Evolutionary conservation across 2,113 vertebrate genomes (phyloP), one percentile per base, ranked within the genome.

Genomic region (Zosterops japonicus): DNA sequence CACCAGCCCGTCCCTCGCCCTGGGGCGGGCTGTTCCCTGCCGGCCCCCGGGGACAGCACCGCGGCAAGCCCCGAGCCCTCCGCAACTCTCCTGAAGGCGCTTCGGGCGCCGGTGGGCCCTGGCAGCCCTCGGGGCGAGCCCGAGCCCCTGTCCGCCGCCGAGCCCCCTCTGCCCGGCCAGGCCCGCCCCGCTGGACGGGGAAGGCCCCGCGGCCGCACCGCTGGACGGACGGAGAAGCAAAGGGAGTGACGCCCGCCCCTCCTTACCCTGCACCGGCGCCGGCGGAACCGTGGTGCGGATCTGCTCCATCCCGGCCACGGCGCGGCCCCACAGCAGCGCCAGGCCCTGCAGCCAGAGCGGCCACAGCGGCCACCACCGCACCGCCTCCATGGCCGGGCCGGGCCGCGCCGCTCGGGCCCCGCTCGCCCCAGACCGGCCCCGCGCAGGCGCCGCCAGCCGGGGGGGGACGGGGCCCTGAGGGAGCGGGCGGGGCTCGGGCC

Each of bases 1-100:
- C 56, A 19, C 0, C 19, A 21, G 33, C 36, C n/a, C 33, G 4
- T 29, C 49, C 64, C 8, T 3, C 1, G 27, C 23, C 8, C 7
- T 15, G 42, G 19, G 21, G 44, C 29, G 27, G 55, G 78, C 77
- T 8, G 12, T 1, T 28, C 3, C 41, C 25, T n/a, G 19, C 44
- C 44, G 44, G 44, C 44, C 44, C 44, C 12, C 41, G 3, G 46
- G 19, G 8, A 11, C 29, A 18, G 65, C n/a, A 6, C 36, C 6
- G 1, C 4, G 47, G 52, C 55, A 33, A 35, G 7, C 5, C 41
- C 52, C 36, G 22, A 21, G 36, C 72, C 21, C 42, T 23, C 3
- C 3, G 17, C n/a, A 8, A 0, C 55, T 11, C 65, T 31, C 33
- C 55, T 2, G 29, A 35, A 4, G 29, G 55, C 2, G 33, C 2